phyloP scores from a whole-genome alignment of 2,797 vertebrate genomes.

The Molossus alvarezi region DNA sequence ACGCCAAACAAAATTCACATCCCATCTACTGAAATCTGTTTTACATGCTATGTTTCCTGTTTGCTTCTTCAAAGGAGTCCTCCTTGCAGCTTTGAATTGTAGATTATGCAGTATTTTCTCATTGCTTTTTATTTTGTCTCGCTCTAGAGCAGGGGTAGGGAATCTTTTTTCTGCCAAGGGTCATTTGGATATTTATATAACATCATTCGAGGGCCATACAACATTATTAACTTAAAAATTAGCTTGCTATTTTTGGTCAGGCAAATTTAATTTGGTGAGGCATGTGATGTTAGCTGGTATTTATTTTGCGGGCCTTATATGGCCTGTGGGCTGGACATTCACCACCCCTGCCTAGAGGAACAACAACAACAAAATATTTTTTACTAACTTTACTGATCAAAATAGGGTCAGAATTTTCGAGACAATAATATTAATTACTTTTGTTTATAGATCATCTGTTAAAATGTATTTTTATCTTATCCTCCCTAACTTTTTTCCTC shows the following conservation, averaged over 20 bases:
- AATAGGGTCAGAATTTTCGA: conserved; percentile 69
- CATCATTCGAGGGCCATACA: too few relatives aligned
- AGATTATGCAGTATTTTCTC: conserved; percentile 64
- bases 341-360: not conserved
- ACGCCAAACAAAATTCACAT: conserved; percentile 15
- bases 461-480: conserved; percentile 58
- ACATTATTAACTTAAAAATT: too few relatives aligned
- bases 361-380: not conserved
- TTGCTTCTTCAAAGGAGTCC: conserved; percentile 14
- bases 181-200: too few relatives aligned
- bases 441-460: conserved; percentile 56
- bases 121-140: conserved; percentile 61
- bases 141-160: not conserved
- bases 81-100: conserved; percentile 32
- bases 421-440: not conserved
- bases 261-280: too few relatives aligned
- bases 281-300: too few relatives aligned
- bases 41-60: conserved; percentile 23
- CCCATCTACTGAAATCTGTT: conserved; percentile 41
- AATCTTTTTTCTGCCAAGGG: too few relatives aligned
- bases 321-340: too few relatives aligned
- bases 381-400: conserved; percentile 16
- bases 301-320: too few relatives aligned
- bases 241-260: too few relatives aligned
- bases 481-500: not conserved